phyloP scores from a whole-genome alignment of 2,888 invertebrate species.

The Torymus auratus region DNA sequence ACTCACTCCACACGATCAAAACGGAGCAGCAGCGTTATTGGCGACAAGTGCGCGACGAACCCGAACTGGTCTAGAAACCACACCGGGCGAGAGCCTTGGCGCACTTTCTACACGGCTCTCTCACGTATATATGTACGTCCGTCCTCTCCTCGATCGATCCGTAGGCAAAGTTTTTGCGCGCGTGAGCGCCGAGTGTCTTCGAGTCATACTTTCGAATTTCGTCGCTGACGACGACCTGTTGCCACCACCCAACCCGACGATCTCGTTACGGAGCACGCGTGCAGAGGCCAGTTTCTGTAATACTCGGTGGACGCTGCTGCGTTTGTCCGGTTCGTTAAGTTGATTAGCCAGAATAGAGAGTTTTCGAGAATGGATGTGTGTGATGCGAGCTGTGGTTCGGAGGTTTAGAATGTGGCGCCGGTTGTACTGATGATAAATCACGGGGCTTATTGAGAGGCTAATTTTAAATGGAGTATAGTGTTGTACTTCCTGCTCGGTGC shows the following conservation, averaged over 20 bases:
- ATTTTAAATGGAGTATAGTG: neutral
- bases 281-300: conserved; percentile 3
- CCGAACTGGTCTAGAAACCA: conserved; percentile 27
- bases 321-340: conserved; percentile 26
- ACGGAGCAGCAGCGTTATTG: conserved; percentile 9
- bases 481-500: neutral
- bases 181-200: conserved; percentile 42
- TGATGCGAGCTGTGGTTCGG: no score
- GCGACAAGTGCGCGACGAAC: neutral
- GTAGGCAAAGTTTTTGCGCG: conserved; percentile 39
- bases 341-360: conserved; percentile 38
- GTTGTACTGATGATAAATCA: no score
- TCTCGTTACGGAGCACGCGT: neutral
- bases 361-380: neutral
- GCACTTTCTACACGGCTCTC: conserved; percentile 38
- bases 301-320: neutral
- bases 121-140: neutral
- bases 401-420: no score
- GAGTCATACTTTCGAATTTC: conserved; percentile 49
- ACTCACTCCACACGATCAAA: neutral
- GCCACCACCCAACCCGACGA: neutral
- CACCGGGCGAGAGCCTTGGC: conserved; percentile 11
- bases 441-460: neutral
- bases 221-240: conserved; percentile 22
- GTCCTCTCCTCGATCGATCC: conserved; percentile 31